phyloP scores from a whole-genome alignment of 2,113 vertebrate species.

The Larimichthys polyactis region DNA sequence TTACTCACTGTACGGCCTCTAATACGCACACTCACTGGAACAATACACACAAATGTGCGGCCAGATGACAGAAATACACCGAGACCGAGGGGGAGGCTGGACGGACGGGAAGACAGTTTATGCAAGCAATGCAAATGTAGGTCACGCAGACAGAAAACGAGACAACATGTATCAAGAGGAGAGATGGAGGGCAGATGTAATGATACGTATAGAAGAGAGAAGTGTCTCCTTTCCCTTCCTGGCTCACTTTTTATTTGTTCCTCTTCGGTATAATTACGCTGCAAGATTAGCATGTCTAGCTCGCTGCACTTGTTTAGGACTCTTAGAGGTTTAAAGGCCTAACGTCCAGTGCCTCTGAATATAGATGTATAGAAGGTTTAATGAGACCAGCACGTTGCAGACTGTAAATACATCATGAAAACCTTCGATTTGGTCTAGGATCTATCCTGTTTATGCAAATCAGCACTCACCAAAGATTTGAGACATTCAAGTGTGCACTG shows the following conservation, averaged over 20 bases:
- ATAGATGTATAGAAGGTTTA: constrained; percentile 13
- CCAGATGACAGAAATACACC: not conserved
- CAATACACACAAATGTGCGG: constrained; percentile 1
- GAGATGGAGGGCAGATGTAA: not conserved
- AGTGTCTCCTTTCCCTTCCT: not conserved
- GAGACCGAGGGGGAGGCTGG: not conserved
- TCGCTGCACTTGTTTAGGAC: constrained; percentile 13
- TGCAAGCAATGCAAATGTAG: constrained; percentile 54
- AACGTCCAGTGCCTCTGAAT: constrained; percentile 13
- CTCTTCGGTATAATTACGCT: constrained; percentile 25
- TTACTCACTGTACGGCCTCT: not conserved
- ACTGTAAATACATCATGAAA: not conserved
- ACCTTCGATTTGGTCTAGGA: not conserved
- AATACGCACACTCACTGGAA: not conserved
- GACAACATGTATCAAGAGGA: not conserved
- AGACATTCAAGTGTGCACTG: not conserved
- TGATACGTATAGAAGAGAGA: not conserved
- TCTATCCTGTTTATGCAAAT: not conserved
- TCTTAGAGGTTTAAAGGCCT: constrained; percentile 10
- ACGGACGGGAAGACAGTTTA: constrained; percentile 30
- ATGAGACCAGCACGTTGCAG: constrained; percentile 17
- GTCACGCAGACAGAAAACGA: constrained; percentile 26
- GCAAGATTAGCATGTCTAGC: constrained; percentile 28
- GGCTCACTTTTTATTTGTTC: not conserved
- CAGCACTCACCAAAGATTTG: not conserved